Evolutionary conservation across 2,113 vertebrate genomes (phyloP), one percentile per base, ranked within the genome.

Genomic region (Aegithalos caudatus): DNA sequence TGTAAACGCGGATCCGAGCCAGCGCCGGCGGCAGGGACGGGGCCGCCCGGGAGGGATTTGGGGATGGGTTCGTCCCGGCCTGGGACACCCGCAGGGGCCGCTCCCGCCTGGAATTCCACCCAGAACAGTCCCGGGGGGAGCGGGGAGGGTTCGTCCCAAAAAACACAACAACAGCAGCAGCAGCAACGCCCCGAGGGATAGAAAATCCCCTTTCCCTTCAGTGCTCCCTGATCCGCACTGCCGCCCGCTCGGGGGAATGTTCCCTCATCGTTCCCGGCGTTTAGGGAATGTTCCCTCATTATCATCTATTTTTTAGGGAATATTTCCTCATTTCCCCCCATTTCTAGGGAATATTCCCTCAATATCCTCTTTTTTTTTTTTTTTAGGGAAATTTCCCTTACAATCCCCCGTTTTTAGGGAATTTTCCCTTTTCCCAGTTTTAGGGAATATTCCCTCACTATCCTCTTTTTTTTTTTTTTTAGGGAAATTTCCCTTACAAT

Each of bases 341-440:
- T 17, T 17, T 44, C 19, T 44, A 44, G 44, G 70, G 31, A 28
- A 3, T 9, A 2, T 48, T 50, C n/a, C 54, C n/a, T n/a, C n/a
- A n/a, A n/a, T n/a, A n/a, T n/a, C n/a, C n/a, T n/a, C n/a, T n/a
- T n/a, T n/a, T n/a, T n/a, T n/a, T n/a, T n/a, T n/a, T n/a, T n/a
- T n/a, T n/a, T n/a, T n/a, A n/a, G n/a, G n/a, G n/a, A n/a, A n/a
- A n/a, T n/a, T n/a, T n/a, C n/a, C n/a, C 8, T 22, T 3, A 29
- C 9, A 2, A 12, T 28, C 5, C 11, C 24, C 2, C 3, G 1
- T 6, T 14, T 74, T 42, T 8, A 20, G n/a, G n/a, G 21, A 29
- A 18, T 11, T 8, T 5, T 60, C 27, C 14, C 4, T 20, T 0
- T 47, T 31, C 10, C 18, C 1, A 0, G 2, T 38, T 12, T 70